Base-by-base conservation (phyloP, 2,113 vertebrate genomes). In the Myotis brandtii region DNA sequence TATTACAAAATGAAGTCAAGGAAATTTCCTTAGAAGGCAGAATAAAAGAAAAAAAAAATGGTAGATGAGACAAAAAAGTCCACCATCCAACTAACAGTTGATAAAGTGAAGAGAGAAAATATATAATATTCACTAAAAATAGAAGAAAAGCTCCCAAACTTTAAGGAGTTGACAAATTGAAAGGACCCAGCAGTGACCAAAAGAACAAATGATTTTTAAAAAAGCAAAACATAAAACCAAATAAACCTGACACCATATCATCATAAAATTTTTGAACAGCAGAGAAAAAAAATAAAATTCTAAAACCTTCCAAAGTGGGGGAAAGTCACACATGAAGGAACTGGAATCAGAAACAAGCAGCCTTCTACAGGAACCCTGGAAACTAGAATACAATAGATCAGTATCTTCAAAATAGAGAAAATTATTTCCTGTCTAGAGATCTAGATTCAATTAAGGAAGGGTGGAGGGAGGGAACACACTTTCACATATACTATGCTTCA, bases 111-210 rank as follows among this genome's bases (percentile, higher is more conserved):
- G 40, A 85, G 30, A 77, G 32, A 83, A 94, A 72, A 87, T 16
- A 62, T n/a, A 1, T 20, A 48, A 13, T 66, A 30, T 66, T n/a
- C 14, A 7, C 17, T 66, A 14, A 72, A 85, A 81, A 70, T 0
- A 72, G 46, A 94, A 82, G 59, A 67, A 81, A 90, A 83, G 64
- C 54, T 82, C 34, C 62, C 77, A 67, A 73, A 87, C 46, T 87
- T 40, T 20, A 11, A 34, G 30, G 34, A 64, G 2, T 40, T 84
- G 18, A 54, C 81, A 86, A 56, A n/a, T 14, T 89, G 21, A 92
- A 92, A 89, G 16, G 11, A 25, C 30, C 34, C 32, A 86, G 7
- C 11, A 86, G 8, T 48, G 43, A 81, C 16, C 34, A 62, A 69
- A 88, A 95, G 18, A 84, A 32, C 1, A 93, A 88, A 67, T 34